Conservation (phyloP, 2,888 invertebrate genomes). For the Microplitis deprimator region DNA sequence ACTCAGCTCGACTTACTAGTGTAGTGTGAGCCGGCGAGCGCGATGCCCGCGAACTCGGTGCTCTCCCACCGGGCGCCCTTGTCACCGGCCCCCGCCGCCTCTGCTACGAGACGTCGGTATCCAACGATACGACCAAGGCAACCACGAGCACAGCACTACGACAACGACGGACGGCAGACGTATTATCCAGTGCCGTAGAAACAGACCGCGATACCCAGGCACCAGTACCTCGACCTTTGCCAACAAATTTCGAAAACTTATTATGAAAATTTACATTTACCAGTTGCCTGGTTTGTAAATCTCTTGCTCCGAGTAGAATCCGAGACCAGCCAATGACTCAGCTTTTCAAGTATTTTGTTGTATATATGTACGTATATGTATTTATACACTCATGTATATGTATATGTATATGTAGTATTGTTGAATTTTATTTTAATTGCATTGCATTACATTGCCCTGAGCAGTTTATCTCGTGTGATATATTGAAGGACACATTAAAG, state of each 20-base stretch:
- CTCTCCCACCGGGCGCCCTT: slow-evolving; percentile 8
- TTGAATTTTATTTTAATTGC: no score
- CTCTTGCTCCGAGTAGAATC: not conserved
- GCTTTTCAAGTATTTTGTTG: not conserved
- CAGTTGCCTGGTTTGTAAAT: not conserved
- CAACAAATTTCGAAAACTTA: slow-evolving; percentile 20
- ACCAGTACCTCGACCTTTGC: slow-evolving; percentile 28
- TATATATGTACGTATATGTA: not conserved
- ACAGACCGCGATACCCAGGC: not conserved
- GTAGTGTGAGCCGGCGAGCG: slow-evolving; percentile 10
- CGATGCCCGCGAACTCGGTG: slow-evolving; percentile 14
- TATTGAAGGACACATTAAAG: not conserved
- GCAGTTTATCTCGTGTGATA: not conserved
- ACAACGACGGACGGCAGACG: slow-evolving; percentile 25
- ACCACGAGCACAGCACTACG: slow-evolving; percentile 33
- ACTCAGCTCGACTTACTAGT: slow-evolving; percentile 30
- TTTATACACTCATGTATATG: no score
- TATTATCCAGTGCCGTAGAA: slow-evolving; percentile 25
- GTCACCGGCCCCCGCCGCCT: not conserved
- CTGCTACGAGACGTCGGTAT: not conserved
- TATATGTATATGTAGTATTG: no score
- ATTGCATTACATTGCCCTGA: not conserved
- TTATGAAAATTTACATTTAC: not conserved
- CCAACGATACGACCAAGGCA: slow-evolving; percentile 17
- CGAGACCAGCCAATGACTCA: not conserved